Base-by-base conservation (phyloP, 2,113 vertebrate species). In the Crotalus tigris region DNA sequence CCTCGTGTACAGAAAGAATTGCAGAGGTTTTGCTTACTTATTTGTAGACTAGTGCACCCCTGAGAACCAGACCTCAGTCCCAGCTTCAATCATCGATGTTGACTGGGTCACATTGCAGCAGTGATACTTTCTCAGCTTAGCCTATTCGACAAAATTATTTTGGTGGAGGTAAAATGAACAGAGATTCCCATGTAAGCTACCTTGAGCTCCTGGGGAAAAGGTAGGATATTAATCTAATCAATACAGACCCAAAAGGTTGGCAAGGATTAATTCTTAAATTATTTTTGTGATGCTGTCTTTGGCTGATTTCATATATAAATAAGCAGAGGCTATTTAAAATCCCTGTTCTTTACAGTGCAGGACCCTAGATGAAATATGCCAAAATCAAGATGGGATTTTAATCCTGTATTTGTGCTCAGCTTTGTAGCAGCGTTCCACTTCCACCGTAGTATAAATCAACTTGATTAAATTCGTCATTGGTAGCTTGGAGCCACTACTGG, bases 401-500 rank as follows among this genome's bases (percentile, higher is more conserved):
- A 26, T 91, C 93, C 93, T 91, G 90, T 4, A 0, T 91, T 90
- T 95, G 90, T 93, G 91, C 91, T 94, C 85, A 64, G 61, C 9
- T 94, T 94, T 95, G 93, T 58, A 17, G 95, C 90, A 54, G 44
- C 8, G 90, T 96, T 97, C 96, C 95, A 96, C 96, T 97, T 54
- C 93, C 93, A 54, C 93, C 95, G 33, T 94, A 94, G 90, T 4
- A 87, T 90, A 94, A 95, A 96, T 97, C 96, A 94, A 29, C 23
- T 91, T 96, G 96, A 97, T 97, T 96, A 93, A 96, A 95, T 95
- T 94, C 93, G 96, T 97, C 96, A 97, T 97, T 94, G 93, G 96
- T 97, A 96, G 96, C 97, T 97, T 95, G 97, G 95, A 97, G 97
- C 96, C 96, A 97, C 95, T 95, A 92, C 95, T 95, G 92, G 97